Percentiles rank a stretch among this genome's conserved stretches.
Evolutionary conservation across 2,797 vertebrate genomes (phyloP).

Genomic region (Pampus argenteus): DNA sequence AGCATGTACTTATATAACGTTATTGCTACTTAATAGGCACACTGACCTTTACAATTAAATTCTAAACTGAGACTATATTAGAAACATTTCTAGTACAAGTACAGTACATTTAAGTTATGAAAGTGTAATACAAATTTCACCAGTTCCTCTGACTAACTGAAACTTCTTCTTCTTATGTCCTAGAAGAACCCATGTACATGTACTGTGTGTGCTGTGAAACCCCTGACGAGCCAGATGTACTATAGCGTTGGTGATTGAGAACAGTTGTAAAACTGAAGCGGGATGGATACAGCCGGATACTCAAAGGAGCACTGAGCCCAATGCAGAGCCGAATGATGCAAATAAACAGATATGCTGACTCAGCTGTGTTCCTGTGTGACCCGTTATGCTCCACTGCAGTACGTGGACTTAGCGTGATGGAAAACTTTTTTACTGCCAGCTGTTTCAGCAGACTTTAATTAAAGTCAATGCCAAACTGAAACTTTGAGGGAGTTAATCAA

Average conservation of each 20-base stretch:
- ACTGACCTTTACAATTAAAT: constrained; percentile 10
- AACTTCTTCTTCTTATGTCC: constrained; percentile 3
- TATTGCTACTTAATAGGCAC: not conserved
- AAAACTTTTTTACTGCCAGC: constrained; percentile 3
- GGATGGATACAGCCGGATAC: constrained; percentile 19
- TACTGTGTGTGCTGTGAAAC: not conserved
- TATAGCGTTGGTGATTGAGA: not conserved
- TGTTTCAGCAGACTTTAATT: constrained; percentile 28
- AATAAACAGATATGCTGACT: constrained; percentile 40
- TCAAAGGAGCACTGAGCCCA: constrained; percentile 15
- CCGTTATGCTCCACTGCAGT: not conserved
- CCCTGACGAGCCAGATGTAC: constrained; percentile 1
- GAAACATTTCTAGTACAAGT: not conserved
- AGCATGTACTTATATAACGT: constrained; percentile 11
- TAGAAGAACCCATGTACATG: too few relatives aligned
- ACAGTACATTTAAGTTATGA: not conserved
- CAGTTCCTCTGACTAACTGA: constrained; percentile 12
- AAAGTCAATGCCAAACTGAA: constrained; percentile 26
- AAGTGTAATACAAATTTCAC: not conserved
- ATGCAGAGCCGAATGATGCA: constrained; percentile 9
- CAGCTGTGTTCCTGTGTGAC: constrained; percentile 7
- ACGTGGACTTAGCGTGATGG: constrained; percentile 2
- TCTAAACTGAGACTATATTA: constrained; percentile 7
- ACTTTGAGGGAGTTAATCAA: constrained; percentile 7
- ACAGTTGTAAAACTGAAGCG: not conserved